Evolutionary conservation across 2,113 vertebrate genomes (phyloP), one percentile per base, ranked within the genome.

Genomic region (Macquaria ambigua): DNA sequence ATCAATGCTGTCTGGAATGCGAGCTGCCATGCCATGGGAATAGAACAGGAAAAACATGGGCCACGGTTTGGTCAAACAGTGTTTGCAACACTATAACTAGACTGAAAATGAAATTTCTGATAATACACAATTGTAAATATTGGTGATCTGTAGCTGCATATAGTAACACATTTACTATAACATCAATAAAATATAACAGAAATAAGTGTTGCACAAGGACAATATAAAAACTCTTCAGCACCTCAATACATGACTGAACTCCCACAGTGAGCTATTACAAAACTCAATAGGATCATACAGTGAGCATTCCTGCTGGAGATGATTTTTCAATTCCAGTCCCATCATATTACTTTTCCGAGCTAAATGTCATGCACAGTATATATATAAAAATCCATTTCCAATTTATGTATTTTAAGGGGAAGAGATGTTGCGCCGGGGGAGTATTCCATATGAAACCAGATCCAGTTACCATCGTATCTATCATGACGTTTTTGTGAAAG

Each of bases 1-100:
- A 95, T 95, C 95, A 95, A 93, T 93, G 93, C 84, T 66, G 89
- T 84, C 87, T 89, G 91, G 84, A 90, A 93, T 90, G 85, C 87
- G 84, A 83, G 77, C 89, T 84, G 71, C 86, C 69, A 79, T 81
- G 85, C 82, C 79, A 72, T 61, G 82, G 82, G 85, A 93, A 85
- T 31, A 59, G 58, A 12, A 72, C 48, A 62, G 77, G 79, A 75
- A 80, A 91, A 91, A 64, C 82, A 88, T 77, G 68, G 50, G 70
- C 73, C 37, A 8, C 0, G 11, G 25, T 82, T 69, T 75, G 62
- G 77, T 75, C 70, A 62, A 64, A 79, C 34, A 73, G 7, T 37
- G 37, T 70, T 50, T 43, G 67, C 31, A 2, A 23, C 0, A 48
- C 46, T 28, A 16, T 63, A 81, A 70, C 48, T 69, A 50, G 28